Conservation (phyloP, 2,888 invertebrate genomes). For the Byasa hedistus region DNA sequence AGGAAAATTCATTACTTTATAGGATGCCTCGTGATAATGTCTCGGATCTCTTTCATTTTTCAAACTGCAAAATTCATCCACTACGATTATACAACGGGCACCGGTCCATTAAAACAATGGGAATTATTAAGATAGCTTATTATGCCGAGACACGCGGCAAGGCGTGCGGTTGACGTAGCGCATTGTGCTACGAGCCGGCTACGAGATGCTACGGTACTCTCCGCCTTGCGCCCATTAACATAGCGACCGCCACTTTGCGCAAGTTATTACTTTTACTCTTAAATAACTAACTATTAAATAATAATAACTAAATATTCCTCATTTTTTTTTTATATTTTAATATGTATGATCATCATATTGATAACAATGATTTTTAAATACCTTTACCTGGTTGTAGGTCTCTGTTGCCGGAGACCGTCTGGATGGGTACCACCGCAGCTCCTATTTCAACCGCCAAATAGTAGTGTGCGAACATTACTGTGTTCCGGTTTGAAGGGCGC, state of each 20-base stretch:
- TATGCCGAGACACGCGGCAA: conserved; percentile 53
- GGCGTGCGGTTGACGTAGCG: conserved; percentile 50
- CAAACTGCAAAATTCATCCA: conserved; percentile 24
- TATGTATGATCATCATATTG: neutral
- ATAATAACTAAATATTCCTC: too few relatives aligned
- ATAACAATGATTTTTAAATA: too few relatives aligned
- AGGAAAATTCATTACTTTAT: conserved; percentile 11
- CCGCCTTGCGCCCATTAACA: conserved; percentile 28
- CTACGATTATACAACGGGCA: conserved; percentile 21
- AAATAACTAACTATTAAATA: too few relatives aligned
- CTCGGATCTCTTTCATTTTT: conserved; percentile 14
- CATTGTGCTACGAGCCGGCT: conserved; percentile 37
- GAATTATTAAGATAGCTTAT: conserved; percentile 54
- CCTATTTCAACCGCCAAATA: too few relatives aligned
- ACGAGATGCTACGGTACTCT: conserved; percentile 53
- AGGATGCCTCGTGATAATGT: conserved; percentile 13
- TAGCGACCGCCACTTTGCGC: conserved; percentile 22
- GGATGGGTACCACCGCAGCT: too few relatives aligned
- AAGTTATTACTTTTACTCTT: conserved; percentile 2
- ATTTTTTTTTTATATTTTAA: neutral
- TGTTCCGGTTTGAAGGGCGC: too few relatives aligned
- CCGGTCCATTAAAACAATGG: conserved; percentile 43
- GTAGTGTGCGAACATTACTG: too few relatives aligned
- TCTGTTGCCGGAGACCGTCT: too few relatives aligned
- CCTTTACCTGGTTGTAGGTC: too few relatives aligned